These are phyloP conservation scores for Pseudomyrmex cubaensis DNA, from an alignment of 1,140 invertebrate species.

Conservation along the genomic window DNA sequence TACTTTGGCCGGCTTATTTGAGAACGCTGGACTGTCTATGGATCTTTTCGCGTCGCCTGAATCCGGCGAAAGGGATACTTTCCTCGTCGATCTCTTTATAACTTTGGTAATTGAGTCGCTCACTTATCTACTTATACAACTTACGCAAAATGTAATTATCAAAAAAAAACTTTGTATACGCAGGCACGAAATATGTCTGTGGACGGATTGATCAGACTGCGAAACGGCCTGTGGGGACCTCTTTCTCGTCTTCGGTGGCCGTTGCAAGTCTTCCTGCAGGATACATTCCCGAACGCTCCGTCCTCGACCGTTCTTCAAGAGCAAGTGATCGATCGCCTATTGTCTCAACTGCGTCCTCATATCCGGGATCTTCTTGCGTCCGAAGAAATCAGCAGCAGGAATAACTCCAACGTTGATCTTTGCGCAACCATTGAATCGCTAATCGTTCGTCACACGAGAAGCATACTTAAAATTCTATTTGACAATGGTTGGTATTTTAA, in stretches of 20 bases:
- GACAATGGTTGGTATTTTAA: constrained; percentile 67
- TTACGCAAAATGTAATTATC: background rate
- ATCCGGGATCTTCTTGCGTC: constrained; percentile 63
- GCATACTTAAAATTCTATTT: constrained; percentile 66
- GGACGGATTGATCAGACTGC: constrained; percentile 68
- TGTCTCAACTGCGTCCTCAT: constrained; percentile 69
- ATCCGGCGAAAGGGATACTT: constrained; percentile 58
- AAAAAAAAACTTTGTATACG: background rate
- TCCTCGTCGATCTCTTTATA: constrained; percentile 71
- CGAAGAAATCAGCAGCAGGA: constrained; percentile 59
- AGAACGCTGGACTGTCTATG: constrained; percentile 54
- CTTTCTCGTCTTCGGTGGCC: constrained; percentile 72
- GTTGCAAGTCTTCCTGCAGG: constrained; percentile 72
- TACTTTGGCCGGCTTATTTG: constrained; percentile 64
- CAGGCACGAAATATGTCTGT: constrained; percentile 74
- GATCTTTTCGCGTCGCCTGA: constrained; percentile 41
- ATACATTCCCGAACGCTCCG: constrained; percentile 69
- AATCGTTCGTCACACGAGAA: constrained; percentile 46
- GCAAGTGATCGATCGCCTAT: constrained; percentile 69
- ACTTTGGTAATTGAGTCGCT: constrained; percentile 70
- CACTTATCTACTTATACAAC: background rate
- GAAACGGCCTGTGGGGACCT: constrained; percentile 64
- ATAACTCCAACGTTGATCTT: constrained; percentile 69
- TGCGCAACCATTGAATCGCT: constrained; percentile 72
- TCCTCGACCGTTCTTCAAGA: constrained; percentile 64